Evolutionary conservation across 1,140 invertebrate species (phyloP), one percentile per base, ranked within the genome.

Genomic region (Carposina sasakii): DNA sequence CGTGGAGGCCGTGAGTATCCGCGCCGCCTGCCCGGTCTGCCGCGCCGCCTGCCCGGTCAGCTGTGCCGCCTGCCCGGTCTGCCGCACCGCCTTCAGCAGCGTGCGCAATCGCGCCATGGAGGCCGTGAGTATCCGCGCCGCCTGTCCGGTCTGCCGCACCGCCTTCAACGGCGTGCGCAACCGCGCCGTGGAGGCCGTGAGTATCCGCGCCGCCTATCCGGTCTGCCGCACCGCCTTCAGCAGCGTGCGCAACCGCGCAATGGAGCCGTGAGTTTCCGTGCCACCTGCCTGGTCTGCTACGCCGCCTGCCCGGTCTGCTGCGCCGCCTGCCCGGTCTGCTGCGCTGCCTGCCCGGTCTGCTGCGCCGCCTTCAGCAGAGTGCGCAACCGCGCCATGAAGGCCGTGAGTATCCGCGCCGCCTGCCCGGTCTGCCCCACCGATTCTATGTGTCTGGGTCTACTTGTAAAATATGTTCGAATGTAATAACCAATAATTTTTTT

Each of bases 71-170:
- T 88, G 87, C 52, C 86, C 87, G 33, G 79, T 86, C 19, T 87
- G 86, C 62, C 71, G 86, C 45, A 79, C 76, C 23, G 48, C 64
- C 23, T 81, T 85, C 56, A 74, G 74, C 0, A 69, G 73, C 9
- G 75, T 85, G 33, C 66, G 84, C 20, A 87, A 87, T 65, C 73
- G 83, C 23, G 84, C 84, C 30, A 81, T 87, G 75, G 85, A 78
- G 50, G 67, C 67, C 44, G 74, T 76, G 3, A 48, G 61, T 62
- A 13, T 8, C 0, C 23, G 36, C 10, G 5, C n/a, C n/a, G n/a
- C n/a, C n/a, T n/a, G n/a, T n/a, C n/a, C n/a, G n/a, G n/a, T n/a
- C n/a, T n/a, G n/a, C n/a, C n/a, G n/a, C n/a, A n/a, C n/a, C n/a
- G n/a, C n/a, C n/a, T n/a, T n/a, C n/a, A n/a, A n/a, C n/a, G n/a